These are phyloP conservation scores for Mya arenaria DNA, from an alignment of 1,140 invertebrate species.

Conservation along the genomic window DNA sequence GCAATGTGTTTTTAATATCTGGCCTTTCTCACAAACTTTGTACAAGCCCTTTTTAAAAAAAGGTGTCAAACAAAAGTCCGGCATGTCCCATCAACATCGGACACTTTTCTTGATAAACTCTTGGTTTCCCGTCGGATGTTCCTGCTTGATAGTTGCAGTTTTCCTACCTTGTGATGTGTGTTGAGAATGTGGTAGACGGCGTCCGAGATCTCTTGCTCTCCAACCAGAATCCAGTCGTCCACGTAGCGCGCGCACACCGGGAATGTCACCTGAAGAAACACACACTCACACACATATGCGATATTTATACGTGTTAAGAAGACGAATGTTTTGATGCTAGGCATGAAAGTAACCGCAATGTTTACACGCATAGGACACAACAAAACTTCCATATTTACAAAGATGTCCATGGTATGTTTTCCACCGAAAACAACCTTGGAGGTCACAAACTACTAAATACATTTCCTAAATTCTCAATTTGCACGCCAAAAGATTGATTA, in stretches of 20 bases:
- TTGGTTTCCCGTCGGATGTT: not conserved
- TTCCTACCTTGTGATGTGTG: slow-evolving; percentile 64
- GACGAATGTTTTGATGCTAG: too few species aligned
- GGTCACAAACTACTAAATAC: too few species aligned
- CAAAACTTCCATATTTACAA: too few species aligned
- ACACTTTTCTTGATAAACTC: not conserved
- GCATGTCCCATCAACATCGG: not conserved
- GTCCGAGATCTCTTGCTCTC: slow-evolving; percentile 62
- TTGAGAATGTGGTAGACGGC: slow-evolving; percentile 64
- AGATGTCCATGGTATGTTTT: too few species aligned
- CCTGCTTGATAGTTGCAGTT: not conserved
- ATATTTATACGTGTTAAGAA: too few species aligned
- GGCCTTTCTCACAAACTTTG: not conserved
- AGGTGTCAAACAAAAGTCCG: not conserved
- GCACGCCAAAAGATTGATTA: too few species aligned
- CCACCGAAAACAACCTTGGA: too few species aligned
- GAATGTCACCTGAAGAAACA: slow-evolving; percentile 61
- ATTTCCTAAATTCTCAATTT: too few species aligned
- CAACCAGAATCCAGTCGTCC: slow-evolving; percentile 67
- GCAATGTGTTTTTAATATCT: not conserved
- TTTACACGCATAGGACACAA: too few species aligned
- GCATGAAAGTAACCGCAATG: too few species aligned
- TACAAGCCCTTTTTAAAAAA: not conserved
- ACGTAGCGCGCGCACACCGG: slow-evolving; percentile 56
- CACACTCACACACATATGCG: too few species aligned